Conservation (phyloP, 2,113 vertebrate species). For the Cyprinodon tularosa region DNA sequence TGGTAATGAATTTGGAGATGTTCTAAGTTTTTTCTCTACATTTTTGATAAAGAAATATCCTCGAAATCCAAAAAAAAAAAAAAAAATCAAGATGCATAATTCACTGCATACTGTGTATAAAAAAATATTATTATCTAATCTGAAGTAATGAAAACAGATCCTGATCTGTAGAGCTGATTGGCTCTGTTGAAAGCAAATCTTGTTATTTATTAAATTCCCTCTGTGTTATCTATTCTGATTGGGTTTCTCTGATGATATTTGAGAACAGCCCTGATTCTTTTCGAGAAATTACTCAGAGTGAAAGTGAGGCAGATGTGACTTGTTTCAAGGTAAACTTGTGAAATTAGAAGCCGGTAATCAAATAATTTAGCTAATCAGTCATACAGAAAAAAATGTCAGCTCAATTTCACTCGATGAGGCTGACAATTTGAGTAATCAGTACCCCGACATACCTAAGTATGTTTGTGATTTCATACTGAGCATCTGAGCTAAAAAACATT, state of each 20-base stretch:
- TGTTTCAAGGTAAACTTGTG: background rate
- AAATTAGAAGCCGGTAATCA: background rate
- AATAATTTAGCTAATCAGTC: slow-evolving; percentile 8
- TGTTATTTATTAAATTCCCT: too few species aligned
- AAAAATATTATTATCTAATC: too few species aligned
- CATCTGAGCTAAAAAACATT: slow-evolving; percentile 21
- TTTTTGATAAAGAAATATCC: too few species aligned
- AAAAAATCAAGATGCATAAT: too few species aligned
- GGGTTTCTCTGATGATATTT: background rate
- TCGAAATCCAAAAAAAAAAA: too few species aligned
- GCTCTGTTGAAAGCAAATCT: too few species aligned
- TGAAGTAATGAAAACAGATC: too few species aligned
- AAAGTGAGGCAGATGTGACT: background rate
- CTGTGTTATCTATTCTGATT: too few species aligned
- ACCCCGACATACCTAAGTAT: slow-evolving; percentile 16
- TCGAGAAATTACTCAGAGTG: background rate
- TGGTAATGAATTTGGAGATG: too few species aligned
- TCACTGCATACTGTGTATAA: too few species aligned
- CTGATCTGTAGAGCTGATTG: too few species aligned
- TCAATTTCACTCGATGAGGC: slow-evolving; percentile 13
- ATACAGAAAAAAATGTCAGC: slow-evolving; percentile 1
- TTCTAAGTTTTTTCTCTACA: too few species aligned
- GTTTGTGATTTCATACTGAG: slow-evolving; percentile 7
- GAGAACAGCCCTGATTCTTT: background rate
- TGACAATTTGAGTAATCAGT: slow-evolving; percentile 35